A percentile compares a stretch with the other conserved stretches of the same genome.
These are phyloP conservation scores for Tanytarsus gracilentus DNA, from an alignment of 2,888 invertebrate genomes.

Conservation along the genomic window DNA sequence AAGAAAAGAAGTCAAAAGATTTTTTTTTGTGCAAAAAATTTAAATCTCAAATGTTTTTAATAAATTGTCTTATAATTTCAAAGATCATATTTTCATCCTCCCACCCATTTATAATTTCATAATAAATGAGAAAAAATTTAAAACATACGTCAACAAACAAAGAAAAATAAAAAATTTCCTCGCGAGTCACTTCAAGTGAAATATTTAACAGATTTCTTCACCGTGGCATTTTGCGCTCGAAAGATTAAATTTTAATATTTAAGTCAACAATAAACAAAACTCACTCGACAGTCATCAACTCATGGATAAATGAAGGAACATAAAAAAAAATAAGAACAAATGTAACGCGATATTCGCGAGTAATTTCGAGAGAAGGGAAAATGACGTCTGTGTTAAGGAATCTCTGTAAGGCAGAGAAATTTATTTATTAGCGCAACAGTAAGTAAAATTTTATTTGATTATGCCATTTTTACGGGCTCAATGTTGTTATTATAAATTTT, in stretches of 20 bases:
- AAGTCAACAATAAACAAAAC: conserved; percentile 29
- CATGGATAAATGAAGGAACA: too few species aligned
- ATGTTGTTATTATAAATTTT: background rate
- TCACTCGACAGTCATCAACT: conserved; percentile 24
- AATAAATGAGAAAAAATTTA: conserved; percentile 20
- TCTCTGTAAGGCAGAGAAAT: background rate
- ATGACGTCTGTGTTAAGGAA: background rate
- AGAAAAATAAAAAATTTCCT: background rate
- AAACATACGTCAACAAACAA: conserved; percentile 25
- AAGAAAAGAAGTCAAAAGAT: too few species aligned
- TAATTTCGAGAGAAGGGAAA: background rate
- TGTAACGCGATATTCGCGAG: conserved; percentile 17
- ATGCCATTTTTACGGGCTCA: conserved; percentile 23
- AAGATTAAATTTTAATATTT: conserved; percentile 30
- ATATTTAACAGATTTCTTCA: conserved; percentile 20
- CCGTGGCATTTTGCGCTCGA: background rate
- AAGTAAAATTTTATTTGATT: conserved; percentile 30
- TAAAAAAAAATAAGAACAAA: conserved; percentile 26
- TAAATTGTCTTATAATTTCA: background rate
- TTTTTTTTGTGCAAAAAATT: too few species aligned
- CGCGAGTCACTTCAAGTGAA: conserved; percentile 15
- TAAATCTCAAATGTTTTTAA: too few species aligned
- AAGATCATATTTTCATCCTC: too few species aligned
- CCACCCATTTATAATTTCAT: conserved; percentile 21
- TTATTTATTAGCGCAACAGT: conserved; percentile 27